These are phyloP conservation scores for Alauda arvensis DNA, from an alignment of 2,797 vertebrate genomes.

Conservation along the genomic window DNA sequence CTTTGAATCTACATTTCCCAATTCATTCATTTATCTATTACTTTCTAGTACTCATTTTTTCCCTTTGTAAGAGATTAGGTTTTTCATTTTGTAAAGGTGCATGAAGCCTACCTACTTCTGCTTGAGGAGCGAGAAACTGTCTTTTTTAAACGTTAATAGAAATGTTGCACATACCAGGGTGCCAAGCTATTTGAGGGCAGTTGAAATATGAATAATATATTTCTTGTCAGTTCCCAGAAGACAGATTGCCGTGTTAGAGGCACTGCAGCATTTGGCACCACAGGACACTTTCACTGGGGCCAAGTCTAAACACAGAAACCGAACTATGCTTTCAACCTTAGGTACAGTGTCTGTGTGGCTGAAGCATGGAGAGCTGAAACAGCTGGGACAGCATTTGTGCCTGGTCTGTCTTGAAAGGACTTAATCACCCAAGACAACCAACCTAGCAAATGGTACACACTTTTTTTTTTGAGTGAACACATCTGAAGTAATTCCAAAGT, in stretches of 20 bases:
- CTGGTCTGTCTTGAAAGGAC: not conserved
- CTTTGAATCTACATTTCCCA: not conserved
- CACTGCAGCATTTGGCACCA: not conserved
- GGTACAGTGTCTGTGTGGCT: not conserved
- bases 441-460: not conserved
- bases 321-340: constrained; percentile 1
- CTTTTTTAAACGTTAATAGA: not conserved
- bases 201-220: not conserved
- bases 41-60: not conserved
- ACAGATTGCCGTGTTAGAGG: not conserved
- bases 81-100: not conserved
- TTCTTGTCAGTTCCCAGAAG: not conserved
- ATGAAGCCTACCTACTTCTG: rapidly evolving
- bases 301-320: constrained; percentile 17
- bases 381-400: constrained; percentile 47
- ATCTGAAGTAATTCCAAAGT: not conserved
- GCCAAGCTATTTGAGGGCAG: not conserved
- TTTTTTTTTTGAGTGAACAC: not conserved
- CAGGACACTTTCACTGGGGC: not conserved
- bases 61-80: not conserved
- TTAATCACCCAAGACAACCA: constrained; percentile 5
- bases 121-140: not conserved
- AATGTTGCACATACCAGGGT: not conserved
- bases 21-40: not conserved
- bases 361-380: not conserved